Base-by-base conservation (phyloP, 2,113 vertebrate genomes). In the Chauna torquata region DNA sequence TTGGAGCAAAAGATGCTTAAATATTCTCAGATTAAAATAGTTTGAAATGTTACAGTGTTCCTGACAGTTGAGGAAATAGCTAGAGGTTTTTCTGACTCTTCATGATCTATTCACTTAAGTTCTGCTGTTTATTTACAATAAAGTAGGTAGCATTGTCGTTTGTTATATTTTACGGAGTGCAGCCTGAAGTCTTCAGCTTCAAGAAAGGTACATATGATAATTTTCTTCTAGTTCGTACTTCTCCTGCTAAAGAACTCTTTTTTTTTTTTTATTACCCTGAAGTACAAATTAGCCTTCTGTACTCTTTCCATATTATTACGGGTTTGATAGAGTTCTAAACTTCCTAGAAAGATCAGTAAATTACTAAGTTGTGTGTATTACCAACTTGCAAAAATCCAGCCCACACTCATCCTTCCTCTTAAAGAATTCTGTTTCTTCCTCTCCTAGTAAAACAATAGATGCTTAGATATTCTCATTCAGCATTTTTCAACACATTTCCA, bases 301-400 rank as follows among this genome's bases (percentile, higher is more conserved):
- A 12, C 5, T 58, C 5, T 84, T 65, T 69, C 6, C 1, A 0
- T 52, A 49, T 24, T 45, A 0, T 8, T 49, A 25, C n/a, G 14
- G 6, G 18, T 80, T 70, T 77, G 24, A 44, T 15, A 82, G 22
- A 74, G 12, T 57, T 72, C 49, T 74, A 23, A 52, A 27, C 18
- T 42, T 80, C 19, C 12, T 57, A 40, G n/a, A 36, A 55, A 70
- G 32, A 66, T 34, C 42, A 42, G 28, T 47, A 47, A 27, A 55
- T 49, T 55, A 9, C 25, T 4, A 11, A 55, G 16, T 45, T 58
- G 10, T 42, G 5, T 57, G 3, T 42, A 47, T 86, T 59, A 50
- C 16, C 30, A 69, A 44, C 25, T 36, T 30, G 34, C n/a, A 66
- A 83, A 88, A 59, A 22, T 3, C 4, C 19, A 70, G 6, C 13